Percentiles rank a stretch among this genome's conserved stretches.
Conservation (phyloP, 2,113 vertebrate genomes). For the Urocynchramus pylzowi region DNA sequence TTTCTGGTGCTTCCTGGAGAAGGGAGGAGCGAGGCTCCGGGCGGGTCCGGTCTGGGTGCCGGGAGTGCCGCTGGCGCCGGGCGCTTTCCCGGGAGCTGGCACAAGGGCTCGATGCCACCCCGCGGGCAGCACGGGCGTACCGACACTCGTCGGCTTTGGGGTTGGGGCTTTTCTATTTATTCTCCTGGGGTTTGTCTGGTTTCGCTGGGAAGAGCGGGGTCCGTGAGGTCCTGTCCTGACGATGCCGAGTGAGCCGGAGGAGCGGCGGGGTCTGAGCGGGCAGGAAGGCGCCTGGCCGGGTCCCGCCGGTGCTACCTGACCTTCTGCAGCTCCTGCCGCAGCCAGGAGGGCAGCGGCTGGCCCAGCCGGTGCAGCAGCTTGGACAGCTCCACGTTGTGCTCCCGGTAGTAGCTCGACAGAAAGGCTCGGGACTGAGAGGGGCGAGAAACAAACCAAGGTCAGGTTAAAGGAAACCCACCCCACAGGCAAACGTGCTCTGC, state of each 20-base stretch:
- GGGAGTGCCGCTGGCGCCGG: background rate
- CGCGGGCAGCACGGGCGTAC: background rate
- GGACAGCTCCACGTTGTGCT: slow-evolving; percentile 95
- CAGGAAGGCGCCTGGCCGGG: background rate
- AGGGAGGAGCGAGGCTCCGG: background rate
- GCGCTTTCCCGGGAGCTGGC: slow-evolving; percentile 4
- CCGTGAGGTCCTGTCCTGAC: slow-evolving; percentile 42
- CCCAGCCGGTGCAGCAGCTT: slow-evolving; percentile 93
- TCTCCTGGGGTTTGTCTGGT: background rate
- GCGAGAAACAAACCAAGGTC: background rate
- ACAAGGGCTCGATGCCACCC: background rate
- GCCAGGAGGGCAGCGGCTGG: slow-evolving; percentile 93
- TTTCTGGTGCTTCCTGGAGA: background rate
- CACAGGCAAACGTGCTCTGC: rapidly evolving
- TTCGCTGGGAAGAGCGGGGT: background rate
- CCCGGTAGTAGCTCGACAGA: slow-evolving; percentile 93
- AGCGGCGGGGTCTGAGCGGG: background rate
- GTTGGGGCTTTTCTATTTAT: background rate
- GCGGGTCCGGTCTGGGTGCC: background rate
- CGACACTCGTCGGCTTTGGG: background rate
- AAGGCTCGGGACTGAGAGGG: slow-evolving; percentile 83
- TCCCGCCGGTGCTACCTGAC: slow-evolving; percentile 77
- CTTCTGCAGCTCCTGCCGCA: slow-evolving; percentile 96
- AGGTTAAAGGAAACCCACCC: background rate
- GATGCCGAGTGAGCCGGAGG: slow-evolving; percentile 46